A percentile compares a stretch with the other conserved stretches of the same genome.
These are phyloP conservation scores for Rhagoletis zephyria DNA, from an alignment of 1,140 invertebrate genomes.

Conservation along the genomic window DNA sequence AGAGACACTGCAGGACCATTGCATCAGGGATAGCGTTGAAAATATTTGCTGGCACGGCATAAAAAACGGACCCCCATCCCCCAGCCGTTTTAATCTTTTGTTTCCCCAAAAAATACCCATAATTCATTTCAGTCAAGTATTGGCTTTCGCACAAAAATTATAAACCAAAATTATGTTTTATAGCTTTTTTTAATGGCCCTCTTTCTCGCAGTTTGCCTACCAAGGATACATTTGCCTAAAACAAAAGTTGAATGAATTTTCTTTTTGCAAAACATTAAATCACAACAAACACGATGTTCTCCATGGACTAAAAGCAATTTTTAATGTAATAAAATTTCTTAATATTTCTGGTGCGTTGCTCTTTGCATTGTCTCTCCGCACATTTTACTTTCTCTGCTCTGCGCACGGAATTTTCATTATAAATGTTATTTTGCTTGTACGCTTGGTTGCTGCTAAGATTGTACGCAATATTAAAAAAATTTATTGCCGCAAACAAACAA, in stretches of 20 bases:
- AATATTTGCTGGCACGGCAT: no score
- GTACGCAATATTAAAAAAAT: slow-evolving; percentile 39
- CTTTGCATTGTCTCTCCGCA: background rate
- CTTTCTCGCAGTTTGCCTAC: no score
- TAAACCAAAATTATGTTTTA: background rate
- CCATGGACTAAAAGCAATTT: background rate
- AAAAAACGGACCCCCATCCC: no score
- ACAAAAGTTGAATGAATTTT: background rate
- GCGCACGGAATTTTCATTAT: background rate
- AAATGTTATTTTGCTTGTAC: background rate
- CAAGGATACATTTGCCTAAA: no score
- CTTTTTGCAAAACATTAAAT: background rate
- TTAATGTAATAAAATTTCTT: slow-evolving; percentile 16
- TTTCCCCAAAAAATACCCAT: background rate
- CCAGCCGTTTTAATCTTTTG: no score
- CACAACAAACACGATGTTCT: background rate
- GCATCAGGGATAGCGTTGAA: no score
- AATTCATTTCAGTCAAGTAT: background rate
- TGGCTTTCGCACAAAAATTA: background rate
- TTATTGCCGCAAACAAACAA: background rate
- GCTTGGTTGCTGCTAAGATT: background rate
- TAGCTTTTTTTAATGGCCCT: background rate
- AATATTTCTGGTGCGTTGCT: background rate
- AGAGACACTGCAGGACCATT: no score
- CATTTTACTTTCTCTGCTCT: background rate